phyloP scores from a whole-genome alignment of 2,113 vertebrate species.

The Morphnarchus princeps region DNA sequence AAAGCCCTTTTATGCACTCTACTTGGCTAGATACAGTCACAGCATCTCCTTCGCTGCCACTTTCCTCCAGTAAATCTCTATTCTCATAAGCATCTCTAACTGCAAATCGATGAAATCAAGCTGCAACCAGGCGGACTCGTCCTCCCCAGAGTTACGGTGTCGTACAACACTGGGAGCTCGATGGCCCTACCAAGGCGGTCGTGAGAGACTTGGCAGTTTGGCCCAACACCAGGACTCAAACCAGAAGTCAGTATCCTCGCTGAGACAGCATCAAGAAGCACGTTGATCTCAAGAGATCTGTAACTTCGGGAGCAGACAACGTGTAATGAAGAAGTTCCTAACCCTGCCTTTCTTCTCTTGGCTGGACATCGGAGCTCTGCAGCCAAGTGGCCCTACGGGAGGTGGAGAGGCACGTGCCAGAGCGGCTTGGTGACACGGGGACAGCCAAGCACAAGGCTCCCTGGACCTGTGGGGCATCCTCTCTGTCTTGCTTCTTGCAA shows the following conservation, averaged over 20 bases:
- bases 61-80: background rate
- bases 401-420: too few relatives aligned
- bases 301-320: background rate
- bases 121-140: background rate
- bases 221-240: background rate
- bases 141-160: background rate
- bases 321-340: background rate
- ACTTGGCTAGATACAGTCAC: too few relatives aligned
- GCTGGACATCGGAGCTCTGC: background rate
- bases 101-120: accelerated
- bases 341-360: background rate
- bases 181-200: background rate
- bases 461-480: background rate
- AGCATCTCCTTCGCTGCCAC: background rate
- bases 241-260: background rate
- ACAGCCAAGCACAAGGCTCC: accelerated
- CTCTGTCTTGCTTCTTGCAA: background rate
- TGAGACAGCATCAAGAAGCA: background rate
- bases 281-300: accelerated
- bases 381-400: background rate
- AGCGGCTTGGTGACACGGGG: accelerated
- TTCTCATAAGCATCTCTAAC: accelerated
- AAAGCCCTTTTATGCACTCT: background rate
- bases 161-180: accelerated
- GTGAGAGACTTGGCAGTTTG: accelerated